These are phyloP conservation scores for Odontocerum albicorne DNA, from an alignment of 2,888 invertebrate species.

Conservation along the genomic window DNA sequence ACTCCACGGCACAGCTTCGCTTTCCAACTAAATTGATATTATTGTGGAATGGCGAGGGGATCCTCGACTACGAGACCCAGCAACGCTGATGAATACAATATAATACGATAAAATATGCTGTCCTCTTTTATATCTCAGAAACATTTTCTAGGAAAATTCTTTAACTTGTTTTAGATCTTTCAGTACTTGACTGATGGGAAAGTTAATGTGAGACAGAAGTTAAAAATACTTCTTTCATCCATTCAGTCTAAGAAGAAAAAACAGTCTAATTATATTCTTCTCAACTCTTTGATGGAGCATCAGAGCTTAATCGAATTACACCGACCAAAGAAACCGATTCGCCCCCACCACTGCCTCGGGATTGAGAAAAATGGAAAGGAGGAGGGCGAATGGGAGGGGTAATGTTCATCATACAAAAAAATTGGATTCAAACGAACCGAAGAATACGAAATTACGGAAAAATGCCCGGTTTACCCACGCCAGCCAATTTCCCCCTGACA, in stretches of 20 bases:
- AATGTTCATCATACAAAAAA: conserved; percentile 32
- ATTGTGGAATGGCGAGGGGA: no score
- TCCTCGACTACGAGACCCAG: no score
- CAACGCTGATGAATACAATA: no score
- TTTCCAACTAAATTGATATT: no score
- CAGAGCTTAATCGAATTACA: conserved; percentile 34
- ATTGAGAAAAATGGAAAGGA: conserved; percentile 15
- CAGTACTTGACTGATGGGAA: no score
- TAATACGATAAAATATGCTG: no score
- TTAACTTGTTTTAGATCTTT: no score
- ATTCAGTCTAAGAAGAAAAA: conserved; percentile 20
- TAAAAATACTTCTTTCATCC: no score
- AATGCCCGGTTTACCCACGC: conserved; percentile 25
- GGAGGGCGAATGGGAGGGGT: not conserved
- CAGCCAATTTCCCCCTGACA: conserved; percentile 4
- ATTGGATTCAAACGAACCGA: conserved; percentile 36
- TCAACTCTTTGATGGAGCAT: conserved; percentile 34
- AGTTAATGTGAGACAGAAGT: no score
- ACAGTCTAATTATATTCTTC: conserved; percentile 20
- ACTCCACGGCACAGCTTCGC: no score
- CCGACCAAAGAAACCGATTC: conserved; percentile 18
- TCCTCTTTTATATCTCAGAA: no score
- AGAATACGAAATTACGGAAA: conserved; percentile 36
- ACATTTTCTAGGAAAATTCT: no score
- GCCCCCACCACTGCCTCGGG: conserved; percentile 6